Evolutionary conservation across 1,140 invertebrate genomes (phyloP).

Genomic region (Danaus plexippus): DNA sequence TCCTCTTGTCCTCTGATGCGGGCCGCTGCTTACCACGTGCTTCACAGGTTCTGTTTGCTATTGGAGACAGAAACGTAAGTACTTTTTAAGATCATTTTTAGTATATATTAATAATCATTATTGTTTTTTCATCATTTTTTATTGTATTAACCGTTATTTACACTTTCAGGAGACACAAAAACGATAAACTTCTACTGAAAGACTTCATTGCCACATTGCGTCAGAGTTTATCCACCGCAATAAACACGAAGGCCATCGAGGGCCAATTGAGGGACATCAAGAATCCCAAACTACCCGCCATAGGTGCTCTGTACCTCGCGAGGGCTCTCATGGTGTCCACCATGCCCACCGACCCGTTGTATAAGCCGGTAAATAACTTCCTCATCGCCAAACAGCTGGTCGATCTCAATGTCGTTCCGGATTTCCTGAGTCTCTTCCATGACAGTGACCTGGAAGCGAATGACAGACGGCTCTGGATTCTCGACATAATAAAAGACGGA

Average conservation of each 20-base stretch:
- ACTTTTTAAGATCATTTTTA: conserved; percentile 1
- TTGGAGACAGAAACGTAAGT: conserved; percentile 76
- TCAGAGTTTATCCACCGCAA: conserved; percentile 52
- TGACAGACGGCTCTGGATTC: conserved; percentile 78
- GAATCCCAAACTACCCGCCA: conserved; percentile 74
- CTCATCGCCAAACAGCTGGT: conserved; percentile 79
- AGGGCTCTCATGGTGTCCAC: conserved; percentile 76
- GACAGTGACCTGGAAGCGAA: conserved; percentile 76
- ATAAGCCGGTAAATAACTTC: conserved; percentile 78
- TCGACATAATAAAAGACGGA: conserved; percentile 78
- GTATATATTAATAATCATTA: not conserved
- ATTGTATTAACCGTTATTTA: conserved; percentile 9
- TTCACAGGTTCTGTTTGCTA: conserved; percentile 78
- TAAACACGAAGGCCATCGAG: conserved; percentile 24
- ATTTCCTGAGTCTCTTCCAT: conserved; percentile 82
- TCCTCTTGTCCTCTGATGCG: conserved; percentile 74
- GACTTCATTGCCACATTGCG: conserved; percentile 61
- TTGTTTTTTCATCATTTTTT: not conserved
- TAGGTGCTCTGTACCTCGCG: conserved; percentile 80
- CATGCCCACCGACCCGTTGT: conserved; percentile 79
- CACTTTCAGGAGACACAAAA: conserved; percentile 65
- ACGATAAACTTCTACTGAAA: conserved; percentile 65
- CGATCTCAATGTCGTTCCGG: conserved; percentile 81
- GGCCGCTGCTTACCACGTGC: conserved; percentile 76
- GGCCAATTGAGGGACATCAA: conserved; percentile 34